These are phyloP conservation scores for Neodon shergylaensis DNA, from an alignment of 2,113 vertebrate species.

Conservation along the genomic window DNA sequence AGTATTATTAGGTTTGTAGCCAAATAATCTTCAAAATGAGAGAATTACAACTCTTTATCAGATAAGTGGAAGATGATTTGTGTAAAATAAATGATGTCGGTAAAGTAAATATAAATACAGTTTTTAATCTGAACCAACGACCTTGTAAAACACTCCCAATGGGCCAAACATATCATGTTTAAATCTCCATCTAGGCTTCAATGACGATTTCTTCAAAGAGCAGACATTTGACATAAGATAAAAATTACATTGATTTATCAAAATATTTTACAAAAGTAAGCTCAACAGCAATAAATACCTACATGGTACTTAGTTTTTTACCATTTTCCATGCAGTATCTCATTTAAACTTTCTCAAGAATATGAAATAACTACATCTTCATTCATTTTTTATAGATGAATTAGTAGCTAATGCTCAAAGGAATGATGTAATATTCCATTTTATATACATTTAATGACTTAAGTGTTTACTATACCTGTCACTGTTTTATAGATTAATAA, in stretches of 20 bases:
- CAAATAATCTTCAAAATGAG: constrained; percentile 25
- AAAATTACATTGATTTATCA: constrained; percentile 41
- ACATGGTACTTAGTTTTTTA: background rate
- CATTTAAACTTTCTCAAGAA: background rate
- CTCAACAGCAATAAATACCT: background rate
- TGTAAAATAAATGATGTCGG: constrained; percentile 13
- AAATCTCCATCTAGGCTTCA: background rate
- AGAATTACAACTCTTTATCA: background rate
- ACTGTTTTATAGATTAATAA: constrained; percentile 23
- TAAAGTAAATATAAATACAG: background rate
- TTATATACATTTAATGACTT: background rate
- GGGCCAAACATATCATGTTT: background rate
- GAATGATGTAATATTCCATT: background rate
- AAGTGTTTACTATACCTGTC: background rate
- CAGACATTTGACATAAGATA: background rate
- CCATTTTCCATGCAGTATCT: background rate
- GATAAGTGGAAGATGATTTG: background rate
- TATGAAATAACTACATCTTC: background rate
- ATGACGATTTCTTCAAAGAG: background rate
- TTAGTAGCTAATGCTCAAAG: background rate
- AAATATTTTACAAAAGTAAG: background rate
- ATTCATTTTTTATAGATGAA: background rate
- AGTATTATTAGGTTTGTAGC: background rate
- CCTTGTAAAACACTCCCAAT: background rate
- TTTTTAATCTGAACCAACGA: background rate